Base-by-base conservation (phyloP, 2,797 vertebrate species). In the Eulemur albifrons region DNA sequence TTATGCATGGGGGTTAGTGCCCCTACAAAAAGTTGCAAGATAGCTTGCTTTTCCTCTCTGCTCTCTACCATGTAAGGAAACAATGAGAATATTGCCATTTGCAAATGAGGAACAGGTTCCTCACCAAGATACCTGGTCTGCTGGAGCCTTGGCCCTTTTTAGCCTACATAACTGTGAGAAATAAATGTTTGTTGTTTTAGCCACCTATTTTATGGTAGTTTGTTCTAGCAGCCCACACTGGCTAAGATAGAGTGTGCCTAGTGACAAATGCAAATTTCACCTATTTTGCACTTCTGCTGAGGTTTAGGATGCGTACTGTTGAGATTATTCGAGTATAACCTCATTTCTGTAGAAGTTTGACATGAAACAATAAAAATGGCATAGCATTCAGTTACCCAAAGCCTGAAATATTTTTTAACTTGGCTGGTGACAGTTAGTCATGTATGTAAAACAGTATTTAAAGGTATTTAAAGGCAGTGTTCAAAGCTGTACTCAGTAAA, bases 401-500 rank as follows among this genome's bases (percentile, higher is more conserved):
- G 43, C 14, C 18, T 82, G 57, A 63, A 54, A 4, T 57, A 3
- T 91, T 94, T 83, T 84, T 86, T 40, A 61, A 69, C 18, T 61
- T 84, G 61, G 70, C 14, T 57, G 52, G 15, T 93, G 95, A 87
- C 79, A 57, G 54, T 93, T 65, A 92, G 80, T 38, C 21, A 35
- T 21, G 11, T 48, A 77, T 10, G 13, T 38, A 88, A 93, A 95
- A 76, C 17, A 4, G 10, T 45, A 75, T 82, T 63, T 65, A 65
- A 32, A 32, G 32, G 63, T 65, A 65, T n/a, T 59, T 88, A 86
- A 91, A 92, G 27, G 23, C 50, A 50, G 45, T 52, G 20, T 65
- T 48, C 79, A 73, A 75, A 95, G 43, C 15, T 43, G 20, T 81
- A 72, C 48, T 96, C 83, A 83, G 87, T n/a, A 70, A 94, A 52